Evolutionary conservation across 2,797 vertebrate species (phyloP).

Genomic region (Catharus ustulatus): DNA sequence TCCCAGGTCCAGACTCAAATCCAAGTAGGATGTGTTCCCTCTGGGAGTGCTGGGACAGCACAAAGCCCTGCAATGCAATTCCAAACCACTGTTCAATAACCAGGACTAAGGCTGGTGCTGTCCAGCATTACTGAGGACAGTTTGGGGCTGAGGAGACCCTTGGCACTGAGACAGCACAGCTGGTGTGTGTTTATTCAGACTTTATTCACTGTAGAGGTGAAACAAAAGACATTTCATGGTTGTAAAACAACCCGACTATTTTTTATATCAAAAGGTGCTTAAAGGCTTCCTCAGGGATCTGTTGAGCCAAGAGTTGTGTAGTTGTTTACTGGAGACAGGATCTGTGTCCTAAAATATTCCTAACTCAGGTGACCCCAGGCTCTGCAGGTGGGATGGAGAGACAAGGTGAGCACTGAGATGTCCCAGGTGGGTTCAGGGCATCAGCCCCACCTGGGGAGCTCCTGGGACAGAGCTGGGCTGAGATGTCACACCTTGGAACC

Average conservation of each 20-base stretch:
- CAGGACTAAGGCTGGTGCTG: neutral
- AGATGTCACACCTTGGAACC: neutral
- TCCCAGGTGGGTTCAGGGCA: neutral
- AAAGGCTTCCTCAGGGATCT: neutral
- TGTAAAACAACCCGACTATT: neutral
- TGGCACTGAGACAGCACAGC: neutral
- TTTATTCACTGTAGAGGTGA: neutral
- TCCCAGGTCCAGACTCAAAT: neutral
- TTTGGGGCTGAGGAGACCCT: neutral
- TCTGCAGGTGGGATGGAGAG: neutral
- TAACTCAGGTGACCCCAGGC: neutral
- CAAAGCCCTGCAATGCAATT: fast-evolving
- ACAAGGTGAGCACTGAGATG: neutral
- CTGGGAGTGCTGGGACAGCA: neutral
- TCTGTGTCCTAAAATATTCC: neutral
- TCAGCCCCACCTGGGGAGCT: neutral
- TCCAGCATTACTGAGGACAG: neutral
- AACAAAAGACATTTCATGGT: neutral
- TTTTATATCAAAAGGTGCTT: neutral
- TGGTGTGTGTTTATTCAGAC: neutral
- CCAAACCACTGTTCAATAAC: neutral
- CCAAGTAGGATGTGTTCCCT: neutral
- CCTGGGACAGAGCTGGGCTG: neutral
- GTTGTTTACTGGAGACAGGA: neutral
- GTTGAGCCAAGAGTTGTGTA: neutral